Evolutionary conservation across 2,888 invertebrate species (phyloP).

Genomic region (Cheilosia urbana): DNA sequence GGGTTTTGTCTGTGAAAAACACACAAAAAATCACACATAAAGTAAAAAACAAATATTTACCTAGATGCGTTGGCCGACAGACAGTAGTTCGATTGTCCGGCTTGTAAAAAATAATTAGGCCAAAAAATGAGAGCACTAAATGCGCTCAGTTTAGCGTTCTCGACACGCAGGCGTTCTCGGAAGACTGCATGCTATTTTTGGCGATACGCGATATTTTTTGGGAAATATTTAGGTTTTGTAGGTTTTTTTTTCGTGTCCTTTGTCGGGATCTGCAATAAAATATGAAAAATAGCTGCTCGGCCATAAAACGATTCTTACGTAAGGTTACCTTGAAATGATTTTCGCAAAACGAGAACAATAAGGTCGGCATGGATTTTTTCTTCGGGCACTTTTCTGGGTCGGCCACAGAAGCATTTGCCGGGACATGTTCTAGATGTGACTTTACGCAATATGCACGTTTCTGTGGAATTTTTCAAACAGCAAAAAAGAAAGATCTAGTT

Average conservation of each 20-base stretch:
- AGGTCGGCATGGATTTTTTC: slow-evolving; percentile 51
- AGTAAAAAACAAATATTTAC: slow-evolving; percentile 70
- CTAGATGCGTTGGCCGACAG: slow-evolving; percentile 2
- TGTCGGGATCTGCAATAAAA: slow-evolving; percentile 47
- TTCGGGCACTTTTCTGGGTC: slow-evolving; percentile 64
- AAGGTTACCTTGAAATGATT: slow-evolving; percentile 70
- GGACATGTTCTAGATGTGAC: slow-evolving; percentile 37
- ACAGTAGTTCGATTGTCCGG: slow-evolving; percentile 61
- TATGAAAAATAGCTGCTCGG: slow-evolving; percentile 39
- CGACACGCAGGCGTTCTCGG: slow-evolving; percentile 21
- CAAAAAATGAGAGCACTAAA: slow-evolving; percentile 80
- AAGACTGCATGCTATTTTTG: slow-evolving; percentile 52
- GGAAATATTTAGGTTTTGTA: slow-evolving; percentile 35
- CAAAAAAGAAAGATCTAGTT: slow-evolving; percentile 15
- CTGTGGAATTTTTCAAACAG: slow-evolving; percentile 30
- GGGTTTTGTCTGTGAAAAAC: slow-evolving; percentile 20
- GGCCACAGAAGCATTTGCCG: slow-evolving; percentile 14
- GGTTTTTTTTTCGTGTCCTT: slow-evolving; percentile 10
- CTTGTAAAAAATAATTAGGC: slow-evolving; percentile 82
- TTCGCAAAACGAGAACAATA: slow-evolving; percentile 68
- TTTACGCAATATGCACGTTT: slow-evolving; percentile 66
- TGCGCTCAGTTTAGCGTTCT: slow-evolving; percentile 11
- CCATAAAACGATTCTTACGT: slow-evolving; percentile 71
- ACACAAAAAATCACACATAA: slow-evolving; percentile 50
- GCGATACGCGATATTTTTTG: slow-evolving; percentile 58